Evolutionary conservation across 1,140 invertebrate genomes (phyloP).

Genomic region (Agrypnia vestita): DNA sequence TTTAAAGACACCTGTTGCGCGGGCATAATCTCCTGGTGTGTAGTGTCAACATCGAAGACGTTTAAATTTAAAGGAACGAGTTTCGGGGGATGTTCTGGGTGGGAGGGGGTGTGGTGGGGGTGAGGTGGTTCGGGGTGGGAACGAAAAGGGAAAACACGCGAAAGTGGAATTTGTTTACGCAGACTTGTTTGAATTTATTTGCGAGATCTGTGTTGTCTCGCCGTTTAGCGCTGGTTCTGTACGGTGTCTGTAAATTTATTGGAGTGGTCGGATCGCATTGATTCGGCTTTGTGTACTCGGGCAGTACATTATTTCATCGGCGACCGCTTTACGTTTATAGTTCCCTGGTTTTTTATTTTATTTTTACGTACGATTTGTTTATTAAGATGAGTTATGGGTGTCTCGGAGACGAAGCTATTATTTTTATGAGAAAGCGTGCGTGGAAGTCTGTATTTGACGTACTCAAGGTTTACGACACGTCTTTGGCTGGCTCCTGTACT

Average conservation of each 20-base stretch:
- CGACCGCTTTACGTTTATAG: too few species aligned
- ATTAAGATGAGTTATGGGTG: too few species aligned
- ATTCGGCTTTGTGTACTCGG: background rate
- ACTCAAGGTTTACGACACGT: too few species aligned
- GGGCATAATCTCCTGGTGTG: conserved; percentile 27
- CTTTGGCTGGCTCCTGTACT: too few species aligned
- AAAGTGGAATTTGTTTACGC: conserved; percentile 41
- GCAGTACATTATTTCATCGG: too few species aligned
- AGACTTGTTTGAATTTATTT: conserved; percentile 40
- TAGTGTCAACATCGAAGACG: conserved; percentile 51
- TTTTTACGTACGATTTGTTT: too few species aligned
- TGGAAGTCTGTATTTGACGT: too few species aligned
- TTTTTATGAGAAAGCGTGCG: too few species aligned
- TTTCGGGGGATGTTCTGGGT: background rate
- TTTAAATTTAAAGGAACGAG: conserved; percentile 45
- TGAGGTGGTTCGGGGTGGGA: background rate
- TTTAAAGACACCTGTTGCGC: conserved; percentile 46
- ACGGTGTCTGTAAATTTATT: background rate
- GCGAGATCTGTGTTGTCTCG: conserved; percentile 15
- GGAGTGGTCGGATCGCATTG: conserved; percentile 7
- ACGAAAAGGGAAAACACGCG: conserved; percentile 29
- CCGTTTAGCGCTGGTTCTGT: background rate
- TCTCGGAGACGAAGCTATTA: too few species aligned
- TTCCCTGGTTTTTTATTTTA: too few species aligned
- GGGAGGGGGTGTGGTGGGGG: conserved; percentile 1